Evolutionary conservation across 2,113 vertebrate genomes (phyloP).

Genomic region (Scomber colias): DNA sequence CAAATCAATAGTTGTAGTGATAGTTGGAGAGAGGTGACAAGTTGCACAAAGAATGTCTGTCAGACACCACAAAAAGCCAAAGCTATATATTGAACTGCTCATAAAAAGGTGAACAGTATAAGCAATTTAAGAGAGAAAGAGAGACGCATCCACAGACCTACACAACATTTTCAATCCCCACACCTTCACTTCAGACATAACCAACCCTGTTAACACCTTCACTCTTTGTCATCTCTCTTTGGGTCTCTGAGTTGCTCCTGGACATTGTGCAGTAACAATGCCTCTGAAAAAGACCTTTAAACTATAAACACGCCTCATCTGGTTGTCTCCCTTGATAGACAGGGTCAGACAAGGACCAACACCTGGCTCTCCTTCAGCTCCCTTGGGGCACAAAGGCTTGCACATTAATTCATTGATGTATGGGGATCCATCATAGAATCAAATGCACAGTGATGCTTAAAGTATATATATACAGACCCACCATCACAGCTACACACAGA

Average conservation of each 20-base stretch:
- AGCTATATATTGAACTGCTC: not conserved
- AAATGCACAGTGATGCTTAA: slow-evolving; percentile 13
- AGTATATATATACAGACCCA: slow-evolving; percentile 23
- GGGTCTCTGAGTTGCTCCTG: slow-evolving; percentile 17
- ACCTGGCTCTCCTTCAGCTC: slow-evolving; percentile 59
- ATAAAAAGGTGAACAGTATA: not conserved
- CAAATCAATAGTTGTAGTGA: slow-evolving; percentile 43
- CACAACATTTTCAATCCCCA: not conserved
- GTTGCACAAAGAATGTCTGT: slow-evolving; percentile 26
- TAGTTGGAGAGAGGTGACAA: slow-evolving; percentile 26
- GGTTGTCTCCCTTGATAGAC: slow-evolving; percentile 9
- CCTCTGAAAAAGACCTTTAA: slow-evolving; percentile 21
- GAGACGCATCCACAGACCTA: not conserved
- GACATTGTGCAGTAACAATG: slow-evolving; percentile 2
- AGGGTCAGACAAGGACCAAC: slow-evolving; percentile 34
- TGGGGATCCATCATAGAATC: slow-evolving; percentile 44
- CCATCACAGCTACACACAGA: slow-evolving; percentile 21
- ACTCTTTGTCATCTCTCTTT: slow-evolving; percentile 30
- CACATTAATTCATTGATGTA: slow-evolving; percentile 45
- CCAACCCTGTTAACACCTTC: slow-evolving; percentile 25
- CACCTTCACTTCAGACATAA: not conserved
- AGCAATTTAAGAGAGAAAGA: not conserved
- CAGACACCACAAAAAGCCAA: not conserved
- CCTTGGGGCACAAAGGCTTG: slow-evolving; percentile 36
- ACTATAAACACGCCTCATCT: slow-evolving; percentile 6